Base-by-base conservation (phyloP, 2,888 invertebrate genomes). In the Xylota sylvarum region DNA sequence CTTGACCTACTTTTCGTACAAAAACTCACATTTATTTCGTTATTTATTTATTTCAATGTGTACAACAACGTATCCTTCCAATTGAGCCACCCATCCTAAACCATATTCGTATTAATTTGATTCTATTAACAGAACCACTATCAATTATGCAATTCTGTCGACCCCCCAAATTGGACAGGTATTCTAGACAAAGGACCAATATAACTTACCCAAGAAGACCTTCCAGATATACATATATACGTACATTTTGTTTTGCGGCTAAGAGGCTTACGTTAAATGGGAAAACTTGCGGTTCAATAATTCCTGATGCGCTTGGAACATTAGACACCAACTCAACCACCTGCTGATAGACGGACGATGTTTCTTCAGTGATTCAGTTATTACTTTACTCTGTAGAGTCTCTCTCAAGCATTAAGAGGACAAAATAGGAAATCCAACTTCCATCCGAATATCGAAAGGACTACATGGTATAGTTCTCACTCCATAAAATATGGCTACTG, bases 191-290 rank as follows among this genome's bases (percentile, higher is more conserved):
- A 85, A 85, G 30, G 52, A 64, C 58, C 70, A 80, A 50, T 80
- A 64, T 48, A 37, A 32, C 40, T 27, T 60, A 37, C 43, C 19
- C 50, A 46, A 50, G 7, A 52, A 17, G 6, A 30, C 50, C 64
- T 27, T 23, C n/a, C 60, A 73, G 77, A 76, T 77, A 65, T 46
- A 74, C n/a, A n/a, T 79, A 64, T 27, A 6, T 10, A 23, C 37
- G 10, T 30, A 56, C 56, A 64, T 67, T 67, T 52, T 69, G 55
- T 69, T 62, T 27, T 62, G 58, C 43, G 48, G 56, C 60, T 86
- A 92, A 92, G 92, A 91, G 92, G 92, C 92, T 92, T 92, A 92
- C 90, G 89, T 91, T 92, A 91, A 92, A 92, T 92, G 92, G 91
- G 90, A 92, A 92, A 92, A 91, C 91, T 92, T 92, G 91, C 90